phyloP scores from a whole-genome alignment of 2,113 vertebrate species.

The Merops nubicus region DNA sequence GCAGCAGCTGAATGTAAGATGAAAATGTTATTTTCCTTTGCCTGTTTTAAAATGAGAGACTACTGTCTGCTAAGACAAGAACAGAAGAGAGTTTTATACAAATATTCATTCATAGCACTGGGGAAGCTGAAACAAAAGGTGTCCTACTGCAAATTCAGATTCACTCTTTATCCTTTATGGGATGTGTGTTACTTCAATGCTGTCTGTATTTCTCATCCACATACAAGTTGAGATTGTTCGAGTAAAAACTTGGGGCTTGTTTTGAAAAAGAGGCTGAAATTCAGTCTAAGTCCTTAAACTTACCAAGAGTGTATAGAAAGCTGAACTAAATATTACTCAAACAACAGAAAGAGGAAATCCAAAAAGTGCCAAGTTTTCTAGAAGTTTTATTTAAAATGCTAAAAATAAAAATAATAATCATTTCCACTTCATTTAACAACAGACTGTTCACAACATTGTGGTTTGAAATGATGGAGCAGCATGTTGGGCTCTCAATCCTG shows the following conservation, averaged over 20 bases:
- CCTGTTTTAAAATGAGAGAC: neutral
- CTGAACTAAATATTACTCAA: neutral
- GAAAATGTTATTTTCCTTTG: neutral
- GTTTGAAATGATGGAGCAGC: neutral
- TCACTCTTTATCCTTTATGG: neutral
- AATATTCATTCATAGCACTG: neutral
- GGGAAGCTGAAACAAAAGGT: neutral
- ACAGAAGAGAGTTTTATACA: neutral
- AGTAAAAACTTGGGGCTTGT: neutral
- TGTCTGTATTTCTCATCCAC: neutral
- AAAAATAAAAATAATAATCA: neutral
- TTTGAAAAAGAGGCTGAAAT: neutral
- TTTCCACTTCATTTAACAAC: neutral
- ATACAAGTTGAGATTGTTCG: neutral
- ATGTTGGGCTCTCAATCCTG: neutral
- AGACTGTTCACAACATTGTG: neutral
- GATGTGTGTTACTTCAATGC: neutral
- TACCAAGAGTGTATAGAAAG: neutral
- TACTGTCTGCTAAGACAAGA: neutral
- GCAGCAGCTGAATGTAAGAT: neutral
- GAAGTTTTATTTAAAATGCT: neutral
- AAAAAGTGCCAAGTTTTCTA: neutral
- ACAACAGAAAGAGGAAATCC: neutral
- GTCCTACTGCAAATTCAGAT: neutral
- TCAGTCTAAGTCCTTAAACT: neutral